Base-by-base conservation (phyloP, 2,888 invertebrate species). In the Allolobophora icterica region DNA sequence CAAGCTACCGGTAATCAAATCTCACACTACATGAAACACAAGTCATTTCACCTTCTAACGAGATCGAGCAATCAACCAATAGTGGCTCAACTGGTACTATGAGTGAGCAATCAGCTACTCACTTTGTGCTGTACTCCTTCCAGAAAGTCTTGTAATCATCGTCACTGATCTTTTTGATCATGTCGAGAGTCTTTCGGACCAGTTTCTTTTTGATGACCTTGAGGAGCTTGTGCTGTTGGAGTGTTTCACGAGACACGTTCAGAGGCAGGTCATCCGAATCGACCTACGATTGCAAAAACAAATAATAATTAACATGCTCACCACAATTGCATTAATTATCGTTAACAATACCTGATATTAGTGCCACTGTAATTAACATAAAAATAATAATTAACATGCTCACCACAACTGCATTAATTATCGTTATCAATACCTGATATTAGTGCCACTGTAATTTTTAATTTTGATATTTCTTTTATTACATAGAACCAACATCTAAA, bases 141-240 rank as follows among this genome's bases (percentile, higher is more conserved):
- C 99, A 99, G 97, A 99, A 99, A 94, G 97, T 97, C 40, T 97
- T 97, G 95, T 98, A 99, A 90, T 98, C 97, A 90, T 97, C 98
- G 92, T 97, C 97, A 91, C 97, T 96, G 92, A 99, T 97, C 96
- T 99, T 99, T 96, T 99, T 99, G 93, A 99, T 97, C 99, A 99
- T 99, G 95, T 99, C 99, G 91, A 99, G 96, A 17, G 98, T 98
- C 96, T 99, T 99, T 90, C 99, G 97, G 33, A 99, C 98, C 92
- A 99, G 96, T 95, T 99, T 99, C 96, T 99, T 99, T 96, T 99
- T 99, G 95, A 99, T 99, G 91, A 99, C 98, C 96, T 99, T 99
- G 94, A 99, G 97, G 19, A 99, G 97, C 95, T 99, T 99, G 96
- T 99, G 99, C 95, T 99, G 99, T 95, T 99, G 99, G 58, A 99